A percentile compares a stretch with the other conserved stretches of the same genome.
These are phyloP conservation scores for Autographa gamma DNA, from an alignment of 2,888 invertebrate species.

Conservation along the genomic window DNA sequence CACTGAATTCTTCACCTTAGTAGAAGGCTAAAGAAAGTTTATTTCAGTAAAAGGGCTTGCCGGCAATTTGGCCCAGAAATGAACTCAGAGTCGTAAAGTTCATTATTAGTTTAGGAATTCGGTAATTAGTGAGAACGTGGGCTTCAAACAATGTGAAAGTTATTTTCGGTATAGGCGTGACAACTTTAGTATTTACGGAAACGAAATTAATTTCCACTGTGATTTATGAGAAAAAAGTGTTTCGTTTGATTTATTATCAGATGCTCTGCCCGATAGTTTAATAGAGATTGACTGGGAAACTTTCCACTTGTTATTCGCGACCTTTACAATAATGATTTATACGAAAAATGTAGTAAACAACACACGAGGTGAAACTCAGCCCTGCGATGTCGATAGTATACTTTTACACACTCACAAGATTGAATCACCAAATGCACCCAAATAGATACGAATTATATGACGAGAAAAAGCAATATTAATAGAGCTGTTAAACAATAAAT, in stretches of 20 bases:
- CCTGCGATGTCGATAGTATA: background rate
- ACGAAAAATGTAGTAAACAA: background rate
- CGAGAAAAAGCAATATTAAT: no score
- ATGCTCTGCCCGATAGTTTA: background rate
- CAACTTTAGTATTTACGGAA: conserved; percentile 7
- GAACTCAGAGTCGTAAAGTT: background rate
- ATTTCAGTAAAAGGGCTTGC: background rate
- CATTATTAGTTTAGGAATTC: conserved; percentile 15
- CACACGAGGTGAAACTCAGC: background rate
- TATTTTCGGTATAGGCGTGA: conserved; percentile 18
- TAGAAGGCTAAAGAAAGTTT: no score
- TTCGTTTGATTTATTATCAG: conserved; percentile 30
- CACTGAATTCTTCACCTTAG: no score
- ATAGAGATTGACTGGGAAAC: background rate
- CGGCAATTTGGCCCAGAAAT: background rate
- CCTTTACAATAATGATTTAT: background rate
- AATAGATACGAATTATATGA: no score
- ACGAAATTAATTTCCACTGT: conserved; percentile 16
- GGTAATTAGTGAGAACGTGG: conserved; percentile 20
- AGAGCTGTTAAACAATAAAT: no score
- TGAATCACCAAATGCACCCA: no score
- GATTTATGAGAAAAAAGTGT: conserved; percentile 35
- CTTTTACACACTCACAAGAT: no score
- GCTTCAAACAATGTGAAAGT: conserved; percentile 30
- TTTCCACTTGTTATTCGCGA: background rate